Percentiles rank a stretch among this genome's conserved stretches.
These are phyloP conservation scores for Cheumatopsyche charites DNA, from an alignment of 1,140 invertebrate genomes.

Conservation along the genomic window DNA sequence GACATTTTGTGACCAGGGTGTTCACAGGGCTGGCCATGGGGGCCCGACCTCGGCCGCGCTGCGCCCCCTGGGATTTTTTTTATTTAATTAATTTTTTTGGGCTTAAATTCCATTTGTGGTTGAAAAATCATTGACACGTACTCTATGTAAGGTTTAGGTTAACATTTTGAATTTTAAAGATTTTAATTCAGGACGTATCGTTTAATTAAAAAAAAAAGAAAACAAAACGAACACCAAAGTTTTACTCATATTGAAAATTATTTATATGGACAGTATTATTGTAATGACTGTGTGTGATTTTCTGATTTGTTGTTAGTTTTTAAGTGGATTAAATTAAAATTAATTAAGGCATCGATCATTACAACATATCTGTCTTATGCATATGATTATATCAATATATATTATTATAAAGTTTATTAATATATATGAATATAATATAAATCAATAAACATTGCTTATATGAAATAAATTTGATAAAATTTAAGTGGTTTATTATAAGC, in stretches of 20 bases:
- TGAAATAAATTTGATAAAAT: slow-evolving; percentile 42
- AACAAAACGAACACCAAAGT: slow-evolving; percentile 20
- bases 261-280: slow-evolving; percentile 1
- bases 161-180: not conserved
- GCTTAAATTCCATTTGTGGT: not conserved
- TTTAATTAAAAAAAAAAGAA: slow-evolving; percentile 9
- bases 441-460: slow-evolving; percentile 41
- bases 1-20: slow-evolving; percentile 26
- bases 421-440: slow-evolving; percentile 9
- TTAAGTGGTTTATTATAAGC: slow-evolving; percentile 33
- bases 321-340: slow-evolving; percentile 37
- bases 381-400: slow-evolving; percentile 44
- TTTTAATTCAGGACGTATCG: slow-evolving; percentile 15
- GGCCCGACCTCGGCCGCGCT: slow-evolving; percentile 42
- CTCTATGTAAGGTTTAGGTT: slow-evolving; percentile 1
- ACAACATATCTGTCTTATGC: slow-evolving; percentile 48
- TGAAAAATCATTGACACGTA: slow-evolving; percentile 20
- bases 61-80: slow-evolving; percentile 35
- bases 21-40: slow-evolving; percentile 36
- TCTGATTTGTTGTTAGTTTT: slow-evolving; percentile 43
- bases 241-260: not conserved
- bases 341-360: slow-evolving; percentile 43
- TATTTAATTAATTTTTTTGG: not conserved
- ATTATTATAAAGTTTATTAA: slow-evolving; percentile 43
- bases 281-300: slow-evolving; percentile 12